Evolutionary conservation across 2,888 invertebrate genomes (phyloP), one percentile per base, ranked within the genome.

Genomic region (Strigamia transsilvanica): DNA sequence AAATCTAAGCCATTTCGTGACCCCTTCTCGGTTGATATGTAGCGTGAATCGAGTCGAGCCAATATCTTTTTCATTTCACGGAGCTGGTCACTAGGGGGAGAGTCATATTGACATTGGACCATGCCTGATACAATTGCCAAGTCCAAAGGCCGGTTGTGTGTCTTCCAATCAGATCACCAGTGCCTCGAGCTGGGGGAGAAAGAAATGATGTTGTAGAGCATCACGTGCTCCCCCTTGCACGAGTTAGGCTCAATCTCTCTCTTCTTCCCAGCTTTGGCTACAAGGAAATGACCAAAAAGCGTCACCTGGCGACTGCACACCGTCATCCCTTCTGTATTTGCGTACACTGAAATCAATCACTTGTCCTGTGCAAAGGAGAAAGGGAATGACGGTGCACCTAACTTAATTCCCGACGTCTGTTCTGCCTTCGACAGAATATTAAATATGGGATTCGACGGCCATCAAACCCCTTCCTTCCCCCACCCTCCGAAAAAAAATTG

Each of bases 21-120:
- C 61, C 61, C 61, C 46, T 46, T 18, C 18, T 61, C 61, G 61
- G 21, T 18, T 23, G 21, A 61, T 61, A 18, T 18, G 61, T 15
- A 23, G 61, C 61, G 61, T 61, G 61, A 61, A 18, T 18, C 61
- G 61, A 61, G 21, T 61, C 2, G 61, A 61, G 61, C 61, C 61
- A 61, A 61, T 61, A 61, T 61, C 61, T 61, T 61, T 61, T 61
- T 61, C 61, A 61, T 61, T 61, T 61, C 61, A 61, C 61, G 61
- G 61, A 23, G 61, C 61, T 61, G 61, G 61, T 61, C 61, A 61
- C 61, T 61, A 4, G 61, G 61, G 61, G 61, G 61, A 61, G 61
- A 61, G 21, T 61, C 61, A 18, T 61, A 61, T 61, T 61, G 61
- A 61, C 61, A 61, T 61, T 61, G 61, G 61, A 61, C 61, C 61